phyloP scores from a whole-genome alignment of 2,888 invertebrate genomes.

The Chrysolina haemoptera region DNA sequence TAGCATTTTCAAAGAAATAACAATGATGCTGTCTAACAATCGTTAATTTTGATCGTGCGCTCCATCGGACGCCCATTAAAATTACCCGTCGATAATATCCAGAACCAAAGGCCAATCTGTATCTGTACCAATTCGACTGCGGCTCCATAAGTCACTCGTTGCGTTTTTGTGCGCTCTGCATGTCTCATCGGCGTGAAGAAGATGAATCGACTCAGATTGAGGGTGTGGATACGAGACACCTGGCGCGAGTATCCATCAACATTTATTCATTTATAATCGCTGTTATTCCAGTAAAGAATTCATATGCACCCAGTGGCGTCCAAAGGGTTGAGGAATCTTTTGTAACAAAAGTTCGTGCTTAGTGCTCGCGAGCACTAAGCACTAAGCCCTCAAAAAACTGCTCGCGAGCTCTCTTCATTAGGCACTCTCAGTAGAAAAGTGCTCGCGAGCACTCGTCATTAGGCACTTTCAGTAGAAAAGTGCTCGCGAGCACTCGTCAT shows the following conservation, averaged over 20 bases:
- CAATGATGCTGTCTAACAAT: no score
- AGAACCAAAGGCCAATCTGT: neutral
- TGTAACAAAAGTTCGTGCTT: no score
- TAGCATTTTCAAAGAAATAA: no score
- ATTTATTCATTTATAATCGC: conserved; percentile 58
- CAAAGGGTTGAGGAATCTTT: no score
- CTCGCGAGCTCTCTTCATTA: no score
- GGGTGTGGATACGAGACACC: conserved; percentile 64
- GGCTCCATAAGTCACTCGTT: neutral
- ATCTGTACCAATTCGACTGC: neutral
- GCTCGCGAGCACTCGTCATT: no score
- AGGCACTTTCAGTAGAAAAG: no score
- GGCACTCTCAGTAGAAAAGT: no score
- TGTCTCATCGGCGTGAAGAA: conserved; percentile 59
- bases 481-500: no score
- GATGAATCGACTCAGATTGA: conserved; percentile 61
- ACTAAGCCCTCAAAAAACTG: no score
- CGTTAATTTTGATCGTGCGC: neutral
- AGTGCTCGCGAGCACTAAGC: no score
- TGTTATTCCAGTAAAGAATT: conserved; percentile 52
- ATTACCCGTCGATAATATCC: neutral
- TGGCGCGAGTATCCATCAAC: conserved; percentile 63
- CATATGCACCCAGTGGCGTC: neutral
- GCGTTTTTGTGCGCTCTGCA: neutral
- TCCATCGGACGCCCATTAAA: neutral